Evolutionary conservation across 2,113 vertebrate species (phyloP).

Genomic region (Cavia porcellus): DNA sequence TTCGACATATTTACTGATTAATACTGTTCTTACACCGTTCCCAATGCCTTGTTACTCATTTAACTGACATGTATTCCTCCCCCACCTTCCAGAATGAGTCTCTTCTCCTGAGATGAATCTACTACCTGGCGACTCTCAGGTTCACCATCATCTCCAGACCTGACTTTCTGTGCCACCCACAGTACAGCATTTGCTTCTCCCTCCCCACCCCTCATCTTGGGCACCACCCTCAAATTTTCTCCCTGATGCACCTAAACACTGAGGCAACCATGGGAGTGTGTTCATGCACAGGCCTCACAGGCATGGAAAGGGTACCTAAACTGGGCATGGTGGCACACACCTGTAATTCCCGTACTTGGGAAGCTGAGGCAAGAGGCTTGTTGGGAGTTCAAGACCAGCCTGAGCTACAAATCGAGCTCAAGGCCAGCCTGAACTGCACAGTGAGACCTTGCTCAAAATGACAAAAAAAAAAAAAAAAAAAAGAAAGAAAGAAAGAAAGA

Average conservation of each 20-base stretch:
- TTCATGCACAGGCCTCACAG: neutral
- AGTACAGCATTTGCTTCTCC: neutral
- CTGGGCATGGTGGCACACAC: no score
- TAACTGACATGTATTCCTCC: neutral
- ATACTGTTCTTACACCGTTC: neutral
- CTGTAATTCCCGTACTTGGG: no score
- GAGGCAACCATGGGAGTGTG: neutral
- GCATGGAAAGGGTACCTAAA: neutral
- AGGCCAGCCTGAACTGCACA: no score
- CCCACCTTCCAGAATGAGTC: neutral
- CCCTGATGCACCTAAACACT: neutral
- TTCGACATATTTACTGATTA: neutral
- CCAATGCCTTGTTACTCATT: neutral
- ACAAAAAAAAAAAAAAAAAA: no score
- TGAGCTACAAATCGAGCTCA: no score
- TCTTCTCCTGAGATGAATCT: neutral
- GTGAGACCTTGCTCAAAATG: no score
- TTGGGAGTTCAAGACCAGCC: no score
- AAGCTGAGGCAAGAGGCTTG: no score
- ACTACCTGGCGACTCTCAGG: neutral
- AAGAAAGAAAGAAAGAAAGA: no score
- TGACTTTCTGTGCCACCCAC: neutral
- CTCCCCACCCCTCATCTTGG: no score
- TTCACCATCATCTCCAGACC: neutral
- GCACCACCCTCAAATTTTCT: neutral